Conservation (phyloP, 2,113 vertebrate genomes). For the Platichthys stellatus region DNA sequence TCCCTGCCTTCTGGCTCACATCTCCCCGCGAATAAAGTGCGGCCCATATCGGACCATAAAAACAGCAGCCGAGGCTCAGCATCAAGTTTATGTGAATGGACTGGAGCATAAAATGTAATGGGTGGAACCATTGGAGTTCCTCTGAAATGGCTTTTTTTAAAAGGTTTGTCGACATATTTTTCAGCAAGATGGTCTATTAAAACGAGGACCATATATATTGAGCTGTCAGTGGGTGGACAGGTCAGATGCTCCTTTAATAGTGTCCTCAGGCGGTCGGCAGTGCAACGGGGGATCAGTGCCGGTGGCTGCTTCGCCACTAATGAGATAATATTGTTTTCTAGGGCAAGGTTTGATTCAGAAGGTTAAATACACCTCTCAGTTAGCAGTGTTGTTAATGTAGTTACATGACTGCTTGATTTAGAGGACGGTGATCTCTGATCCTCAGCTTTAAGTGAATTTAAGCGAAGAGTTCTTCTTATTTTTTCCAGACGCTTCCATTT, state of each 20-base stretch:
- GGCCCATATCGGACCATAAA: constrained; percentile 76
- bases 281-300: constrained; percentile 43
- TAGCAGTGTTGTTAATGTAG: constrained; percentile 60
- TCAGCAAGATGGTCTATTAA: constrained; percentile 74
- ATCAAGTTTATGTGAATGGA: constrained; percentile 77
- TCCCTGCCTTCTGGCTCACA: constrained; percentile 67
- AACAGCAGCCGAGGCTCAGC: constrained; percentile 74
- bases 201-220: constrained; percentile 71
- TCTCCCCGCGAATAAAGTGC: constrained; percentile 74
- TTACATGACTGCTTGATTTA: constrained; percentile 61
- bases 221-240: constrained; percentile 67
- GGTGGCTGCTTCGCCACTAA: constrained; percentile 49
- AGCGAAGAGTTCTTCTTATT: constrained; percentile 22
- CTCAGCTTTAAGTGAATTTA: constrained; percentile 33
- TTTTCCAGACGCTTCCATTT: constrained; percentile 36
- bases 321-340: constrained; percentile 67
- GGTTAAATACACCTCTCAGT: constrained; percentile 64
- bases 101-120: constrained; percentile 80
- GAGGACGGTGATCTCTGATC: constrained; percentile 40
- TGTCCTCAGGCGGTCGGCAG: constrained; percentile 56
- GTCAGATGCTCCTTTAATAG: constrained; percentile 72
- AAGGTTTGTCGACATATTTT: constrained; percentile 75
- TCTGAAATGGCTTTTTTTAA: constrained; percentile 74
- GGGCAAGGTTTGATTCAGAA: constrained; percentile 57
- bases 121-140: constrained; percentile 70